A percentile compares a stretch with the other conserved stretches of the same genome.
Conservation (phyloP, 2,797 vertebrate species). For the Rhinichthys osculus region DNA sequence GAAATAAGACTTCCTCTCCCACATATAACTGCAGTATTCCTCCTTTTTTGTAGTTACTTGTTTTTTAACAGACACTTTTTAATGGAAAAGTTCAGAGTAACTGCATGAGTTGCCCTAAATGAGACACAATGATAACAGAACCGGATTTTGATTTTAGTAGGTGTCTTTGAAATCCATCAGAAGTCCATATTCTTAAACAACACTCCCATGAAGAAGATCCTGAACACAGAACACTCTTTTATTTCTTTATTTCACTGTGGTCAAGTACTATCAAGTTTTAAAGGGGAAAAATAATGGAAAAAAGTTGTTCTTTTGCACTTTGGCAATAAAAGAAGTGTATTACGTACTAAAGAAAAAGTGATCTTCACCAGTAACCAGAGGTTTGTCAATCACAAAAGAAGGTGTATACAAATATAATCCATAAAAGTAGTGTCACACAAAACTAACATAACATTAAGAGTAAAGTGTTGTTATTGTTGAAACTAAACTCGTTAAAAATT, state of each 20-base stretch:
- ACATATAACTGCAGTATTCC: background rate
- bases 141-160: conserved; percentile 13
- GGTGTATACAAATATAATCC: background rate
- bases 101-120: conserved; percentile 29
- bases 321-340: background rate
- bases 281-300: background rate
- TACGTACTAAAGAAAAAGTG: background rate
- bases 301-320: background rate
- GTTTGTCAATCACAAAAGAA: background rate
- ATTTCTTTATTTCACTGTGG: background rate
- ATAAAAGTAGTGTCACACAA: background rate
- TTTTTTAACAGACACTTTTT: conserved; percentile 22
- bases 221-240: background rate
- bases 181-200: background rate
- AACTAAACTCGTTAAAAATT: too few relatives aligned
- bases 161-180: conserved; percentile 23
- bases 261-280: background rate
- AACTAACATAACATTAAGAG: background rate
- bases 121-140: conserved; percentile 17
- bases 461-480: too few relatives aligned
- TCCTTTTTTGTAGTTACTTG: background rate
- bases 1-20: background rate
- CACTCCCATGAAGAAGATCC: background rate
- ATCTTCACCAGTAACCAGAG: background rate
- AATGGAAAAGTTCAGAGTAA: conserved; percentile 23